Evolutionary conservation across 2,888 invertebrate genomes (phyloP), one percentile per base, ranked within the genome.

Genomic region (Pristionchus entomophagus): DNA sequence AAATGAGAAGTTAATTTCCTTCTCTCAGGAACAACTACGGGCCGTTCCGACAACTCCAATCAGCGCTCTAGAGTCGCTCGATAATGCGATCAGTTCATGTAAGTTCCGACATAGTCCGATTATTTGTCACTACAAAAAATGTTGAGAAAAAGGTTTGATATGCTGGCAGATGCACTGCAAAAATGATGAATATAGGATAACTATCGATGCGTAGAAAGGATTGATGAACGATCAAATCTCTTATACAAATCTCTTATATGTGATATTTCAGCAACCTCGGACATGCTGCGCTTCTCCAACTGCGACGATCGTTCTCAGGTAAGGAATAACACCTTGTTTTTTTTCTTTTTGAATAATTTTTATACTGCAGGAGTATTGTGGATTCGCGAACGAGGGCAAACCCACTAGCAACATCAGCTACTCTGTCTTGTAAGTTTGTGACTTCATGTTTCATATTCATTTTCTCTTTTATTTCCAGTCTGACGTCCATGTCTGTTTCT

Each of bases 401-500:
- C 92, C 92, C 10, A 19, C 38, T 2, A 85, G 81, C 26, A 84
- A 69, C 14, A 73, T 84, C 22, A 65, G 85, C 6, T 87, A 89
- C 19, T 90, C 89, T 14, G 85, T 90, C 22, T 49, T 91, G 90
- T 91, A 73, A 88, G 86, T n/a, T 19, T 45, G 51, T 84, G 1
- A n/a, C n/a, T n/a, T n/a, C 19, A 45, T 14, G 45, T 45, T 45
- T 45, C 8, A 45, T 10, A 10, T 17, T 49, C 17, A 8, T 69
- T 26, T 19, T 53, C 35, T 12, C 59, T 45, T 84, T 2, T 62
- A 45, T 1, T 73, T 89, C 86, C 86, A 91, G 91, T 17, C 59
- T 92, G 62, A 91, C 91, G 3, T 84, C 91, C 38, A 86, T 92
- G 51, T 88, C 91, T 5, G 89, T 92, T 22, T 91, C 91, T 29